Conservation (phyloP, 2,113 vertebrate genomes). For the Amphiprion ocellaris region DNA sequence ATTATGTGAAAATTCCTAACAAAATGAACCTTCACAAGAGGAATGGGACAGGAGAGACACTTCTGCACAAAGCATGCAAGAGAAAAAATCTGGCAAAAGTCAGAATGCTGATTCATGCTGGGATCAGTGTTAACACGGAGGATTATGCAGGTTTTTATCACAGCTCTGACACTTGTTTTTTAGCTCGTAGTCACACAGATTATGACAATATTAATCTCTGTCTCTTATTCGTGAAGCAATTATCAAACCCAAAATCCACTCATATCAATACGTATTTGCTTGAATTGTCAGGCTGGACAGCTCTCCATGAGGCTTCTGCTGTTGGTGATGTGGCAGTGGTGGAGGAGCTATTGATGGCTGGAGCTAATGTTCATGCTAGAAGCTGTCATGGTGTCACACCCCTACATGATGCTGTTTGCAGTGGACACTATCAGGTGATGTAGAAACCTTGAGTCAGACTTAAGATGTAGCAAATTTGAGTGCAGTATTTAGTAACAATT, state of each 20-base stretch:
- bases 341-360: constrained; percentile 86
- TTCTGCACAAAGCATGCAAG: constrained; percentile 84
- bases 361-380: constrained; percentile 85
- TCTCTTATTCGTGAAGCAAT: not conserved
- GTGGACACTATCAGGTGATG: constrained; percentile 86
- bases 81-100: constrained; percentile 83
- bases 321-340: constrained; percentile 80
- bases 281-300: constrained; percentile 86
- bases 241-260: not conserved
- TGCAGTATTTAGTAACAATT: no score
- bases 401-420: constrained; percentile 86
- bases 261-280: not conserved
- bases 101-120: constrained; percentile 85
- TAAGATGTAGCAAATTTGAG: not conserved
- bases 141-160: constrained; percentile 87
- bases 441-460: not conserved
- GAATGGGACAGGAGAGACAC: constrained; percentile 83
- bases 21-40: constrained; percentile 64
- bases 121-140: constrained; percentile 84
- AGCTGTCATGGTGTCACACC: constrained; percentile 83
- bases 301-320: constrained; percentile 87
- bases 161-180: not conserved
- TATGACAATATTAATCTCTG: not conserved
- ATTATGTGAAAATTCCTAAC: not conserved
- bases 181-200: not conserved